These are phyloP conservation scores for Drosophila elegans DNA, from an alignment of 1,140 invertebrate genomes.

Conservation along the genomic window DNA sequence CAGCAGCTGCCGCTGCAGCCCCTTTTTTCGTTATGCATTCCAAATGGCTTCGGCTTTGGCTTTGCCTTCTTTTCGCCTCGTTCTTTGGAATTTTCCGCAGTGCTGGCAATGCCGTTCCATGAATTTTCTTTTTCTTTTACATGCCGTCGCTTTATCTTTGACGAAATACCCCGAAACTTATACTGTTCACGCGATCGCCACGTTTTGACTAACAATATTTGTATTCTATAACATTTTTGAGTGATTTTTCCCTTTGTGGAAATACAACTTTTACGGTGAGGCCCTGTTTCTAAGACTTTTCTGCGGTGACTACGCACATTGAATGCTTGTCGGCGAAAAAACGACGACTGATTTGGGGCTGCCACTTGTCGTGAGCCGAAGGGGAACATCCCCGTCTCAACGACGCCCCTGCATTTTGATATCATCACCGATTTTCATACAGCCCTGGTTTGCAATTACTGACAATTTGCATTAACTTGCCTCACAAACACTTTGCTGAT, in stretches of 20 bases:
- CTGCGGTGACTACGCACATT: conserved; percentile 11
- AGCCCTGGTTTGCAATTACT: too few relatives aligned
- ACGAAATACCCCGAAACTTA: conserved; percentile 1
- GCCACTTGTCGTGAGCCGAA: conserved; percentile 7
- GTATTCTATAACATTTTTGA: background rate
- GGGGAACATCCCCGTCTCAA: background rate
- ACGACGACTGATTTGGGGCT: conserved; percentile 1
- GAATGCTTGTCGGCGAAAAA: conserved; percentile 10
- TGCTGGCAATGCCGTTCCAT: conserved; percentile 26
- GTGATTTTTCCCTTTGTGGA: background rate
- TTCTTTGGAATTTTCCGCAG: conserved; percentile 5
- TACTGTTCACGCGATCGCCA: background rate
- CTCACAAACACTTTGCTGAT: background rate
- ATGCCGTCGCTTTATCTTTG: background rate
- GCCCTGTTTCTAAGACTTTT: background rate
- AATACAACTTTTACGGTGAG: background rate
- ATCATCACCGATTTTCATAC: background rate
- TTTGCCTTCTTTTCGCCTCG: background rate
- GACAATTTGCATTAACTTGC: background rate
- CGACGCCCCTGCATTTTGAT: conserved; percentile 1
- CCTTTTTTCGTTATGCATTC: conserved; percentile 3
- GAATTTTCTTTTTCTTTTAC: conserved; percentile 3
- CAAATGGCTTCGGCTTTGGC: background rate
- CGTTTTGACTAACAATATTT: background rate
- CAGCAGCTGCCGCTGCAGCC: conserved; percentile 32